Evolutionary conservation across 2,113 vertebrate genomes (phyloP), one percentile per base, ranked within the genome.

Genomic region (Fregata magnificens): DNA sequence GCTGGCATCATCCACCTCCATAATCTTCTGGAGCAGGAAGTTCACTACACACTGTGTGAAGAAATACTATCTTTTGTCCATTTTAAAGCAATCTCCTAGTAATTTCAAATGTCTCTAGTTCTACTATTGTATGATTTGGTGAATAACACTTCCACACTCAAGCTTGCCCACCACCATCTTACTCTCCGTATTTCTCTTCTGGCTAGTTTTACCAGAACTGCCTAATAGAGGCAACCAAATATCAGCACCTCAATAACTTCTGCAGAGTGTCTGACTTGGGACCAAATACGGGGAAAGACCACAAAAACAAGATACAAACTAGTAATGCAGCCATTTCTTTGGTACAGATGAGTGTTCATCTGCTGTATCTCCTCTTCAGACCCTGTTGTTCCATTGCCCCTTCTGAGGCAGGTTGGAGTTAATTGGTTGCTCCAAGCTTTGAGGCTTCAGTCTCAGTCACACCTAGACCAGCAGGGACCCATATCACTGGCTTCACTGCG

Each of bases 401-500:
- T 73, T 93, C 44, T 63, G 12, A 63, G 24, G 45, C 42, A 65
- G 36, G 22, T 77, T 83, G 71, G 28, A 87, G 8, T 21, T 44
- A 79, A 32, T 13, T 36, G 13, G 31, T 45, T 78, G 50, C 65
- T 85, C 29, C 13, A 85, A 55, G 11, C 56, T 73, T 82, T 47
- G 59, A 65, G 40, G 40, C n/a, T 90, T 76, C 62, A 53, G 44
- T 55, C n/a, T 59, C 31, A 80, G 47, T 45, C 15, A 76, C 13
- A 65, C 38, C 32, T n/a, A 77, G 61, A 65, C 8, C 2, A 79
- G 61, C 32, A 79, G 31, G 26, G 36, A 91, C 74, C 17, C 16
- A 0, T n/a, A 76, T 20, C 52, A n/a, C 38, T 72, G n/a, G n/a
- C 42, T 86, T 65, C 53, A 50, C 40, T 50, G 31, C 0, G 1